These are phyloP conservation scores for Subacronicta megacephala DNA, from an alignment of 2,888 invertebrate species.

Conservation along the genomic window DNA sequence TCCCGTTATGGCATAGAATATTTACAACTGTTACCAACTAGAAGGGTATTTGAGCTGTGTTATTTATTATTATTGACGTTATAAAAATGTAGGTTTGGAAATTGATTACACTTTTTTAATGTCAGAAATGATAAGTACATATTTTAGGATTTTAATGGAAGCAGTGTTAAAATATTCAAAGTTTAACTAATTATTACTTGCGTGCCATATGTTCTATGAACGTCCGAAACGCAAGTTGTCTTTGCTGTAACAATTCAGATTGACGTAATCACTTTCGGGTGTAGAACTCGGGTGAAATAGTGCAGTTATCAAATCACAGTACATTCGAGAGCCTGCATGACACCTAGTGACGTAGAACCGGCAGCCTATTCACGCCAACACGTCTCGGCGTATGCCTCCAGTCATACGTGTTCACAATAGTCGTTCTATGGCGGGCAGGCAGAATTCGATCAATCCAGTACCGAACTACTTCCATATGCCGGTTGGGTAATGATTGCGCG, in stretches of 20 bases:
- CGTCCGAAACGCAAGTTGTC: constrained; percentile 12
- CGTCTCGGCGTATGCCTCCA: constrained; percentile 62
- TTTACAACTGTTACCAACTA: too few species aligned
- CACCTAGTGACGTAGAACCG: constrained; percentile 61
- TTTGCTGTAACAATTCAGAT: constrained; percentile 41
- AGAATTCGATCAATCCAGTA: constrained; percentile 78
- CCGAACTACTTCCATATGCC: constrained; percentile 55
- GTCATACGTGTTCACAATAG: constrained; percentile 79
- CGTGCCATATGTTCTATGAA: not conserved
- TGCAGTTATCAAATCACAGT: constrained; percentile 74
- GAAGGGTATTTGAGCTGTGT: too few species aligned
- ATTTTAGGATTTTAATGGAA: too few species aligned
- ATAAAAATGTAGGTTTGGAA: too few species aligned
- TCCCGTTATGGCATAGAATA: too few species aligned
- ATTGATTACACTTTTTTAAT: too few species aligned
- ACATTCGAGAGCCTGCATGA: constrained; percentile 68
- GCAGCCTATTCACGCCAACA: constrained; percentile 76
- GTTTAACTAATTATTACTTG: not conserved
- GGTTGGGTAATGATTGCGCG: constrained; percentile 60
- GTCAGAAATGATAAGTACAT: too few species aligned
- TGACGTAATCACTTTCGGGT: constrained; percentile 26
- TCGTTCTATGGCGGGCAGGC: constrained; percentile 66
- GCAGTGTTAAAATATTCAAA: too few species aligned
- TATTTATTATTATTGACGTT: too few species aligned
- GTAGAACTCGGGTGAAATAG: constrained; percentile 59